Base-by-base conservation (phyloP, 2,113 vertebrate species). In the Chionodraco myersi region DNA sequence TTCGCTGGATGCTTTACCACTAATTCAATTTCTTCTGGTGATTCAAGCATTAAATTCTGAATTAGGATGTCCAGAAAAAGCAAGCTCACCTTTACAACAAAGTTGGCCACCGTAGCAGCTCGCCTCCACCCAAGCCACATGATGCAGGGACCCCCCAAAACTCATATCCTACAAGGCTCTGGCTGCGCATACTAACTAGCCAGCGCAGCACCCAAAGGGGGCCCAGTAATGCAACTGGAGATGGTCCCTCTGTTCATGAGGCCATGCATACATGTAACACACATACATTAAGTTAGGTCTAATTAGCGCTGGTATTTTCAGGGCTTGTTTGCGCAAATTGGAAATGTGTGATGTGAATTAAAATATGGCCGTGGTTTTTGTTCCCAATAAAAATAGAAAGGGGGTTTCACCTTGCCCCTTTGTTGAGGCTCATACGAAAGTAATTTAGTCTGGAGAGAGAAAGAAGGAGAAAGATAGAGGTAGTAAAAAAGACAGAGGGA, bases 271-370 rank as follows among this genome's bases (percentile, higher is more conserved):
- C 82, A 82, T 83, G 72, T 66, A 70, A 68, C 49, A 54, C 71
- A 73, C 64, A 77, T 71, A 68, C 77, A 63, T 69, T 69, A 81
- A 89, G 63, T 90, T 91, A 93, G 92, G 83, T 80, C 87, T 95
- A 96, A 96, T 75, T 92, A 95, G 91, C 74, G 5, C 59, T 88
- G 84, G 86, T 88, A 84, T 80, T 92, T 94, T 94, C 92, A 87
- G 92, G 93, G 89, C 92, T 91, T 93, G 94, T 93, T 96, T 94
- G 91, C 91, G 87, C 94, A 86, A 92, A 89, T 94, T 95, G 92
- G 83, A 93, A 94, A 92, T 95, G 95, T 95, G 94, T 94, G 93
- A 96, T 93, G 92, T 94, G 93, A 94, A 97, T 96, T 95, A 94
- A 96, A 97, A 94, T 95, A 95, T 87, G 72, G 82, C 85, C 77